These are phyloP conservation scores for Opisthocomus hoazin DNA, from an alignment of 2,113 vertebrate genomes.

Conservation along the genomic window DNA sequence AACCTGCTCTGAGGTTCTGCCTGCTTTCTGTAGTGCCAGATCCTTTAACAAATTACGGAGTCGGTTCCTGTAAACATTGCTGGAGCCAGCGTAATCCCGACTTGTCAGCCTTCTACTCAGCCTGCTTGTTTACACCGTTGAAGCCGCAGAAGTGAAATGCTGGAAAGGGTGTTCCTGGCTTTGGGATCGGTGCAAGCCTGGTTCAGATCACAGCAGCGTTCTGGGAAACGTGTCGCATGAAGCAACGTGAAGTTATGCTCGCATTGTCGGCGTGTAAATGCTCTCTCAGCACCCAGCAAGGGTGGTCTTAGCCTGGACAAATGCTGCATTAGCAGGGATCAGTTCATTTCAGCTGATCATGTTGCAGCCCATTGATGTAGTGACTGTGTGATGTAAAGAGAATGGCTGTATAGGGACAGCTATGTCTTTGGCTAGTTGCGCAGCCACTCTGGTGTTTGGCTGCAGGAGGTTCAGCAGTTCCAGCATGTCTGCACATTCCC, in stretches of 20 bases:
- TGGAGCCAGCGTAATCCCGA: background rate
- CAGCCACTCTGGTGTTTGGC: background rate
- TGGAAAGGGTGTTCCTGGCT: background rate
- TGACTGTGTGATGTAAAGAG: accelerated
- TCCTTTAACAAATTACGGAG: background rate
- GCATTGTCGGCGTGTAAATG: accelerated
- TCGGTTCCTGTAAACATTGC: accelerated
- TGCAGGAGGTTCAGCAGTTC: background rate
- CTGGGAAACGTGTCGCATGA: accelerated
- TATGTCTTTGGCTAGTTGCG: background rate
- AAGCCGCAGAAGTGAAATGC: accelerated
- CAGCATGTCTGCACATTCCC: background rate
- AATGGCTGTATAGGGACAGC: background rate
- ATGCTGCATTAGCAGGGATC: slow-evolving; percentile 3
- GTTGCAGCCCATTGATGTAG: background rate
- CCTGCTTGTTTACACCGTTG: accelerated
- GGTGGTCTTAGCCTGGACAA: background rate
- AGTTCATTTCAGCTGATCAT: background rate
- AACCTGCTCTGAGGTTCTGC: background rate
- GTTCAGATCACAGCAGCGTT: accelerated
- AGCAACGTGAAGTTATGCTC: background rate
- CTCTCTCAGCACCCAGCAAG: background rate
- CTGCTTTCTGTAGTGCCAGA: background rate
- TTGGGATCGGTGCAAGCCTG: accelerated
- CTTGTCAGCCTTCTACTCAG: background rate